Base-by-base conservation (phyloP, 2,113 vertebrate species). In the Erythrocebus patas region DNA sequence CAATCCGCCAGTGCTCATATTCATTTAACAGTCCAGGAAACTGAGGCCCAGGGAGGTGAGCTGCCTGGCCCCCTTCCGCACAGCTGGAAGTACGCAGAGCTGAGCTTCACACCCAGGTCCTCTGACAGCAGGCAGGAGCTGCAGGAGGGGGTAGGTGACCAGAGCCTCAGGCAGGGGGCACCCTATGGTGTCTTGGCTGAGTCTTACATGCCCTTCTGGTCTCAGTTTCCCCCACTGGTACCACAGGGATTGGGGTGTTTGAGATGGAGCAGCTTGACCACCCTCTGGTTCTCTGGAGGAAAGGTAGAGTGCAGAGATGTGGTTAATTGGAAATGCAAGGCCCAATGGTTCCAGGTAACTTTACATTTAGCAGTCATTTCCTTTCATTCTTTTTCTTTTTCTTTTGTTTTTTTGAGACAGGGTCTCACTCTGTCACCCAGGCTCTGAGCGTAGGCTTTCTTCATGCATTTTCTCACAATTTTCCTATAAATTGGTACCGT, bases 1-100 rank as follows among this genome's bases (percentile, higher is more conserved):
- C 79, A 18, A 0, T 43, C 50, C 8, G 0, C 2, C 2, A 1
- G 2, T 4, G 7, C 27, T 87, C 40, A 6, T n/a, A n/a, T 25
- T 32, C 79, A 40, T 52, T 78, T 87, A 45, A 32, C 72, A 76
- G 48, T 68, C 9, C 32, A 79, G 64, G 78, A 89, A 73, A 80
- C 82, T 7, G 52, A 85, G 43, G 38, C 38, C 64, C 50, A 85
- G 72, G 27, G 64, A 57, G 45, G 27, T 40, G 11, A 32, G 61
- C 27, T 64, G 4, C 43, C n/a, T 14, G 3, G 13, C 78, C 25
- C 48, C 20, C 57, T 55, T 55, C 61, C 25, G 22, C 43, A 57
- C 20, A 76, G 66, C 64, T 48, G 12, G 22, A 55, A 40, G 43
- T 55, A 73, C 13, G 43, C 20, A 52, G 83, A 57, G 72, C 35